Conservation (phyloP, 1,140 invertebrate genomes). For the Heliconius hewitsoni region DNA sequence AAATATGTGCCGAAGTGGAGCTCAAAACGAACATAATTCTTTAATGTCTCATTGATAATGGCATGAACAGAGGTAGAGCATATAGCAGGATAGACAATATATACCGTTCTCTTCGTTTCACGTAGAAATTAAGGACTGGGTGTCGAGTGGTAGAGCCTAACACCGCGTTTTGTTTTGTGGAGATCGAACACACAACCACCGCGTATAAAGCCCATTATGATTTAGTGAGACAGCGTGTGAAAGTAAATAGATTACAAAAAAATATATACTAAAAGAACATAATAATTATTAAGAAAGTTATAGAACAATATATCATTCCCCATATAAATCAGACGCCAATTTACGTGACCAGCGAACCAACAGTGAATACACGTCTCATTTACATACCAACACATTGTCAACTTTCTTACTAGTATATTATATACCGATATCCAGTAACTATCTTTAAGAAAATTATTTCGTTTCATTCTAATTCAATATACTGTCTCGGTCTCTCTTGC, state of each 20-base stretch:
- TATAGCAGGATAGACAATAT: too few relatives aligned
- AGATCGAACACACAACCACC: too few relatives aligned
- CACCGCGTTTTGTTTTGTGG: too few relatives aligned
- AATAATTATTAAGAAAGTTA: neutral
- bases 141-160: too few relatives aligned
- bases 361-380: slow-evolving; percentile 74
- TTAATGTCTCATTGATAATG: too few relatives aligned
- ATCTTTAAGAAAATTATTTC: slow-evolving; percentile 75
- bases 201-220: too few relatives aligned
- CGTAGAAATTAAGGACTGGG: too few relatives aligned
- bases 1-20: too few relatives aligned
- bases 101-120: too few relatives aligned
- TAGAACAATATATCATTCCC: slow-evolving; percentile 8
- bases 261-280: neutral
- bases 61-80: too few relatives aligned
- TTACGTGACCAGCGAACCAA: slow-evolving; percentile 50
- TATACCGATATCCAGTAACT: slow-evolving; percentile 70
- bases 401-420: slow-evolving; percentile 43
- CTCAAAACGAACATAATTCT: too few relatives aligned
- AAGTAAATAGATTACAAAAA: neutral
- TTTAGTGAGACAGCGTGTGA: too few relatives aligned
- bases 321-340: slow-evolving; percentile 54
- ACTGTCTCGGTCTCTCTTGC: slow-evolving; percentile 54
- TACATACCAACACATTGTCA: slow-evolving; percentile 74
- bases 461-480: slow-evolving; percentile 67